Base-by-base conservation (phyloP, 2,888 invertebrate species). In the Agrilus mali region DNA sequence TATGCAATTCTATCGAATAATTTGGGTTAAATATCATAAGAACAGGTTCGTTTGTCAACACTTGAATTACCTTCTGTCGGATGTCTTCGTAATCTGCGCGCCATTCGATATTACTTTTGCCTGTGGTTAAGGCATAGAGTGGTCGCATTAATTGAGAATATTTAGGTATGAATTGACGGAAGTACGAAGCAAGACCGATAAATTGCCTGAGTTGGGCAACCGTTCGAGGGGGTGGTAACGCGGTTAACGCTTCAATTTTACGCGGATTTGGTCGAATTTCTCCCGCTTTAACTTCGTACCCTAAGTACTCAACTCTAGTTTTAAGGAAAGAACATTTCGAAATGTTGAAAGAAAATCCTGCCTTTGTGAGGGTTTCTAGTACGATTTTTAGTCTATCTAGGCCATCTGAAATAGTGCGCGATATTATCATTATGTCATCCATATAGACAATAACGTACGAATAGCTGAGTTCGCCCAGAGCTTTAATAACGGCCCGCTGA, bases 141-240 rank as follows among this genome's bases (percentile, higher is more conserved):
- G 51, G 50, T 7, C 27, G 6, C 2, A 51, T 49, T 7, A 50
- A 42, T 1, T 38, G 33, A 4, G 50, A n/a, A n/a, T n/a, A n/a
- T n/a, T n/a, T n/a, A n/a, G n/a, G n/a, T n/a, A n/a, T 33, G 13
- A 13, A 47, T 10, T 39, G 16, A 2, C 53, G 36, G 14, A 55
- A 55, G 39, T 46, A 56, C 1, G 44, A 43, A 1, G 55, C 48
- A 1, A 57, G 38, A 7, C 55, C 53, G 16, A 55, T 7, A 36
- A 55, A 55, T 10, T 49, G 45, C 38, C 48, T 34, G 3, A 56
- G 41, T 20, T 51, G 44, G 1, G 47, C 45, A 1, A 48, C 43
- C 32, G 43, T 42, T 20, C 16, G 17, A n/a, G 49, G 47, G 5
- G 17, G 16, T 12, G 41, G 43, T 34, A 48, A 51, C 12, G 51